Conservation (phyloP, 1,140 invertebrate genomes). For the Halictus rubicundus region DNA sequence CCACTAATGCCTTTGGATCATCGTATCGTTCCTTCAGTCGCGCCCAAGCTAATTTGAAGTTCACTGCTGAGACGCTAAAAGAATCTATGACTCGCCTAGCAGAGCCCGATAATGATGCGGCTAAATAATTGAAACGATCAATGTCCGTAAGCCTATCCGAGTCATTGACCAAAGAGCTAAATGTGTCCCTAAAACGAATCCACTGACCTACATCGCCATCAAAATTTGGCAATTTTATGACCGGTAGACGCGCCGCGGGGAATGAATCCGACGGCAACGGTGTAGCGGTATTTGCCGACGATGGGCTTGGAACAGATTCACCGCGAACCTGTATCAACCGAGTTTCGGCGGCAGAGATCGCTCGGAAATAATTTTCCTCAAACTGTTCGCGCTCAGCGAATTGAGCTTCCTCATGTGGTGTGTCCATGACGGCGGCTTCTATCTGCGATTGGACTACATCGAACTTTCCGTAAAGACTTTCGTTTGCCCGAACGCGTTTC, state of each 20-base stretch:
- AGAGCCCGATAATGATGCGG: constrained; percentile 16
- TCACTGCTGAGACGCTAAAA: constrained; percentile 35
- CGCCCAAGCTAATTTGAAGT: constrained; percentile 53
- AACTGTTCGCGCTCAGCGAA: background rate
- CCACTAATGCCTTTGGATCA: constrained; percentile 35
- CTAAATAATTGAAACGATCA: constrained; percentile 58
- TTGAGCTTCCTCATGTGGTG: background rate
- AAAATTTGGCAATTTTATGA: background rate
- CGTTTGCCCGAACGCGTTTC: background rate
- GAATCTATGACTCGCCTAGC: constrained; percentile 34
- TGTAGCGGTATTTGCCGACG: background rate
- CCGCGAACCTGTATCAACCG: background rate
- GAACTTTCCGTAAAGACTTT: background rate
- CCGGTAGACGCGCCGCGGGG: background rate
- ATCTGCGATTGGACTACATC: background rate
- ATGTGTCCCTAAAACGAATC: constrained; percentile 46
- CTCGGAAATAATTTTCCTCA: background rate
- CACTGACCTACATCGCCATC: constrained; percentile 5
- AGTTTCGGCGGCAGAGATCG: background rate
- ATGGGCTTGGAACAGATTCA: background rate
- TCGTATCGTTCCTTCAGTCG: constrained; percentile 61
- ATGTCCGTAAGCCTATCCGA: constrained; percentile 13
- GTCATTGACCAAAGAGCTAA: constrained; percentile 42
- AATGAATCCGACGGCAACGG: background rate
- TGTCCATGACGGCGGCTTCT: background rate